Evolutionary conservation across 1,140 invertebrate species (phyloP), one percentile per base, ranked within the genome.

Genomic region (Steinernema khuongi): DNA sequence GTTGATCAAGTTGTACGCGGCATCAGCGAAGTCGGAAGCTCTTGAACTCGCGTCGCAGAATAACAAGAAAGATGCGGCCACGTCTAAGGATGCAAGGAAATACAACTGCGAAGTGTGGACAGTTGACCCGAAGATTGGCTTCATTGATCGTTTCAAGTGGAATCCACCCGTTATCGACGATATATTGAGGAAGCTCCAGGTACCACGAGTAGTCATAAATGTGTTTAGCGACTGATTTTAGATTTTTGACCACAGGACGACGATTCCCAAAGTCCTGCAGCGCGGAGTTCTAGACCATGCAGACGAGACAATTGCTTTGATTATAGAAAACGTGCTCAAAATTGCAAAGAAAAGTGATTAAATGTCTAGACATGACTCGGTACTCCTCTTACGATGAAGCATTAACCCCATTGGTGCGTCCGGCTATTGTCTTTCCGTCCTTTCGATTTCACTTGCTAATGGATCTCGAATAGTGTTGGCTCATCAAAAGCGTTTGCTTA

Each of bases 221-320:
- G 11, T 26, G 67, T 36, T 0, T 41, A 14, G 19, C 31, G 31
- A 14, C 30, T 17, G 0, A 26, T 31, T 74, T 67, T 76, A 94
- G 93, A 93, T 99, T 85, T 91, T 92, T 72, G 96, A 98, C 87
- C 96, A 96, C 1, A 89, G 95, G 44, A 94, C 92, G 43, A 99
- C 96, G 32, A 99, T 99, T 85, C 96, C 96, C 22, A 99, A 99
- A 88, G 98, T 96, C 94, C 90, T 97, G 87, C 96, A 99, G 87
- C 89, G 96, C 72, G 95, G 95, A 29, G 93, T 95, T 79, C 93
- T 97, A 90, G 96, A 99, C 88, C 94, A 94, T 0, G 85, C 95
- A 29, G 94, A 96, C 86, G 93, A 93, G 86, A 89, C 94, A 1
- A 76, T 89, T 18, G 88, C 88, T 1, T 78, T 88, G 19, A 33